Base-by-base conservation (phyloP, 2,113 vertebrate species). In the Vulpes vulpes region DNA sequence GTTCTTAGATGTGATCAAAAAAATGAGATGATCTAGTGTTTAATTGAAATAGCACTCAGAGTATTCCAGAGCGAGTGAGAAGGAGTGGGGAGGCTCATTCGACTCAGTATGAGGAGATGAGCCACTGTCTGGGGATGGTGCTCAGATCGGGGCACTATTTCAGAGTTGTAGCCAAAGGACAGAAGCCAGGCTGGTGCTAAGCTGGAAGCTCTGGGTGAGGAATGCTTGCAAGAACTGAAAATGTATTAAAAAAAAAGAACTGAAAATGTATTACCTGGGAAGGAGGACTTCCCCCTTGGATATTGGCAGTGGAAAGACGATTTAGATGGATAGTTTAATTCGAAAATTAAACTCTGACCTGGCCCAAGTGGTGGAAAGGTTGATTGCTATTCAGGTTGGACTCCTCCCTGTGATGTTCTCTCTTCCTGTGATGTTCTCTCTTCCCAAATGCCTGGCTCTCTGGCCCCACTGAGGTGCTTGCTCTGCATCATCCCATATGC, bases 401-500 rank as follows among this genome's bases (percentile, higher is more conserved):
- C 4, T 49, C 53, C 79, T 67, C 60, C 53, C 59, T 78, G 25
- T 19, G 35, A 6, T 5, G 25, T 57, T 27, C 35, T 32, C 25
- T 65, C 15, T 51, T 62, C 53, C 43, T 78, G 25, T 19, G 35
- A 6, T 5, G 25, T 57, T 27, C 35, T 32, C 25, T 65, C 15
- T 51, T 62, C 53, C 43, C 2, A 43, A 23, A 5, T 7, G 19
- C 35, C 35, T 20, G 23, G 23, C 14, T 14, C 35, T 11, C 27
- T 7, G 73, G 11, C 11, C 53, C 25, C 2, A 0, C 60, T 43
- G 76, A 27, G n/a, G 7, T 5, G 1, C 6, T 5, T n/a, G 25
- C 65, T 17, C 38, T 20, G 62, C 20, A 3, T 62, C 11, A 1
- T 32, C 5, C 6, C 10, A 0, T 30, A 9, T 43, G 43, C 6